Percentiles rank a stretch among this genome's conserved stretches.
phyloP scores from a whole-genome alignment of 2,888 invertebrate genomes.

The Drosophila mettleri region DNA sequence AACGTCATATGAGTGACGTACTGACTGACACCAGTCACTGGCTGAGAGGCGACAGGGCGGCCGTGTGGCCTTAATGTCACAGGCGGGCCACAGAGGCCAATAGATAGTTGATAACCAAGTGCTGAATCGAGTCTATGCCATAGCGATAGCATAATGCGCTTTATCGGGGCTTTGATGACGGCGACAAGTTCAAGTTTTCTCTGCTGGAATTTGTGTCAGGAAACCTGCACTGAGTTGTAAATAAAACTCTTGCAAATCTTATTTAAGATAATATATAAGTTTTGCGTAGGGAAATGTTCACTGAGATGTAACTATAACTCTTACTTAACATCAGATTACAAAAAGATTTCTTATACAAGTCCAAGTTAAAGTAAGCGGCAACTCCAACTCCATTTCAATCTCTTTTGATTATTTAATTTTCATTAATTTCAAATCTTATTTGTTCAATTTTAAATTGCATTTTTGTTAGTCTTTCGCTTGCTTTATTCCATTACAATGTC shows the following conservation, averaged over 20 bases:
- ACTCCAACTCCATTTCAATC: not conserved
- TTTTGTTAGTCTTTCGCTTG: not conserved
- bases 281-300: too few species aligned
- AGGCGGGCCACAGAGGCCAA: constrained; percentile 42
- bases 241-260: not conserved
- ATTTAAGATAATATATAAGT: too few species aligned
- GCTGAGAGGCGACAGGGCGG: not conserved
- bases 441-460: not conserved
- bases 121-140: not conserved
- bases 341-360: too few species aligned
- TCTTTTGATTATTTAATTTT: too few species aligned
- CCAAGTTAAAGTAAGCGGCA: too few species aligned
- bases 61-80: constrained; percentile 58
- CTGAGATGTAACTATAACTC: not conserved
- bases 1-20: constrained; percentile 67
- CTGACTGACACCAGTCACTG: constrained; percentile 53
- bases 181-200: not conserved
- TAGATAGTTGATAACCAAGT: constrained; percentile 20
- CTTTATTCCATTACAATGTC: not conserved
- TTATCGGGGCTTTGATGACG: not conserved
- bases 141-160: constrained; percentile 18
- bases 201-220: not conserved
- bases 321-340: not conserved
- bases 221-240: not conserved
- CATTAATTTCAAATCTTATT: too few species aligned